Percentiles rank a stretch among this genome's conserved stretches.
phyloP scores from a whole-genome alignment of 2,797 vertebrate genomes.

The Oophaga sylvatica region DNA sequence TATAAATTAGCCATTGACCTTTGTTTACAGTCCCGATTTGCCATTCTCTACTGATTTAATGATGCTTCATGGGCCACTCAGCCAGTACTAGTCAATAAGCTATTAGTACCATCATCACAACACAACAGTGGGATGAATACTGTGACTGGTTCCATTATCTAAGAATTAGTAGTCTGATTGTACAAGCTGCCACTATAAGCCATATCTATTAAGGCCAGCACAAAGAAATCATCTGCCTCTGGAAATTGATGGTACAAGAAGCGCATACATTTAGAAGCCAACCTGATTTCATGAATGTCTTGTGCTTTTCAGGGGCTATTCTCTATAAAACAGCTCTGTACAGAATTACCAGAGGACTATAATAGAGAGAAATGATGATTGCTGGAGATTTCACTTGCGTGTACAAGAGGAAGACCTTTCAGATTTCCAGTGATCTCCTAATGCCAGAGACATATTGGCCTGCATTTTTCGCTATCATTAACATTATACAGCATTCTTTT shows the following conservation, averaged over 20 bases:
- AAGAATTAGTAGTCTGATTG: conserved; percentile 56
- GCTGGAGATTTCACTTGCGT: conserved; percentile 2
- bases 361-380: conserved; percentile 41
- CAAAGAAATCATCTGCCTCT: neutral
- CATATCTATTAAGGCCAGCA: neutral
- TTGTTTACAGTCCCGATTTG: conserved; percentile 62
- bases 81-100: conserved; percentile 63
- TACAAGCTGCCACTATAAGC: conserved; percentile 14
- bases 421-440: neutral
- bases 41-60: conserved; percentile 63
- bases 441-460: conserved; percentile 52
- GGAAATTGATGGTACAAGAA: neutral
- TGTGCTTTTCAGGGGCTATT: neutral
- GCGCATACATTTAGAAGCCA: neutral
- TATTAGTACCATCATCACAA: conserved; percentile 61
- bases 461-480: conserved; percentile 48
- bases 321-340: neutral
- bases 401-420: conserved; percentile 24
- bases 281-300: conserved; percentile 4
- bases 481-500: conserved; percentile 39
- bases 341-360: conserved; percentile 6
- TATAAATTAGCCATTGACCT: conserved; percentile 63
- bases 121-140: conserved; percentile 54
- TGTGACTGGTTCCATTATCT: conserved; percentile 63
- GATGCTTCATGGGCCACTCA: conserved; percentile 60